Percentiles rank a stretch among this genome's conserved stretches.
These are phyloP conservation scores for Augochlorella aurata DNA, from an alignment of 2,888 invertebrate genomes.

Conservation along the genomic window DNA sequence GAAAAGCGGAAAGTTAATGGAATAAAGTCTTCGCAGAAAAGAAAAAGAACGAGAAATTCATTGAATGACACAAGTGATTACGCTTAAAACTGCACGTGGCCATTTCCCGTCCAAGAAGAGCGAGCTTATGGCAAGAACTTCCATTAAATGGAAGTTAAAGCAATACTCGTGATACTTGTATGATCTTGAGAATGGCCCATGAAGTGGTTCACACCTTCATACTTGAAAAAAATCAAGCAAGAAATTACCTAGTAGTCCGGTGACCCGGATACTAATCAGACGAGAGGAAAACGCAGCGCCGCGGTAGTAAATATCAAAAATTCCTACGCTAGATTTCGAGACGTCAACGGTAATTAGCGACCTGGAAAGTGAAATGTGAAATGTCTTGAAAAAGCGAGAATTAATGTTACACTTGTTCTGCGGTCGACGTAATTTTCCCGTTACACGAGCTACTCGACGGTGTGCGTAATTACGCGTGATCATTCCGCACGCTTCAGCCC, in stretches of 20 bases:
- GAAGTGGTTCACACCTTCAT: not conserved
- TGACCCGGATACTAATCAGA: not conserved
- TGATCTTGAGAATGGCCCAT: not conserved
- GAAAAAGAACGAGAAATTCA: not conserved
- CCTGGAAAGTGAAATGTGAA: conserved; percentile 6
- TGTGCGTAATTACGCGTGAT: conserved; percentile 52
- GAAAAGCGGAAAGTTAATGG: not conserved
- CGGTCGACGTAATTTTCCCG: conserved; percentile 6
- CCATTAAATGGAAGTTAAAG: not conserved
- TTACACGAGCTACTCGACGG: not conserved
- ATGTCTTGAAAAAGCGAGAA: not conserved
- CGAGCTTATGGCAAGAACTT: not conserved
- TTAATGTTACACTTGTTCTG: conserved; percentile 6
- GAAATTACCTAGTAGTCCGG: no score
- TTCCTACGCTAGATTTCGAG: not conserved
- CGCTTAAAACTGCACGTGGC: not conserved
- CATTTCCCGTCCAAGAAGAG: not conserved
- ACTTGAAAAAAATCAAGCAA: no score
- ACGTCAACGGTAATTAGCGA: not conserved
- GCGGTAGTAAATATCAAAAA: not conserved
- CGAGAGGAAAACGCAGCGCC: not conserved
- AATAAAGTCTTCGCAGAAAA: not conserved
- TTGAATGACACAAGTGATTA: not conserved
- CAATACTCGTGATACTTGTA: not conserved
- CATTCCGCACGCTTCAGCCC: conserved; percentile 20